Percentiles rank a stretch among this genome's conserved stretches.
Evolutionary conservation across 1,140 invertebrate genomes (phyloP).

Genomic region (Elymnias hypermnestra): DNA sequence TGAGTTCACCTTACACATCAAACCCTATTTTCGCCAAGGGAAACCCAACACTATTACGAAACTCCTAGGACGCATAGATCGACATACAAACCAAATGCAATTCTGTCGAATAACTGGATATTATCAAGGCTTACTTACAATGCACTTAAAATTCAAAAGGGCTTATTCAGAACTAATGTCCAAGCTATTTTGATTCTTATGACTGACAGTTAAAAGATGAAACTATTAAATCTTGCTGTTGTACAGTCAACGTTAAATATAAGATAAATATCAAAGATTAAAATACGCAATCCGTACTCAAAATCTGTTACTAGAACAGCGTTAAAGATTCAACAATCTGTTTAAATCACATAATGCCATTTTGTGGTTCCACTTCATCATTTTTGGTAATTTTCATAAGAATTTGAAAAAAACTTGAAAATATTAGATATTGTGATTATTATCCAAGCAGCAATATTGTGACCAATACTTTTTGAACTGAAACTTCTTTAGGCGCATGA

Average conservation of each 20-base stretch:
- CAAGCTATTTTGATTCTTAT: conserved; percentile 12
- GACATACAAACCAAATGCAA: conserved; percentile 35
- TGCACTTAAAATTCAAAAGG: conserved; percentile 10
- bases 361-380: too few species aligned
- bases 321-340: too few species aligned
- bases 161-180: background rate
- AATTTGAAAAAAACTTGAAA: too few species aligned
- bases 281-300: too few species aligned
- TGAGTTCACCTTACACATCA: conserved; percentile 29
- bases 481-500: too few species aligned
- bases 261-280: too few species aligned
- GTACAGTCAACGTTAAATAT: background rate
- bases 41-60: conserved; percentile 7
- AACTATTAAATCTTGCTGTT: background rate
- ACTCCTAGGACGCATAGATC: background rate
- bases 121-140: conserved; percentile 47
- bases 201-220: background rate
- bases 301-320: too few species aligned
- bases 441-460: too few species aligned
- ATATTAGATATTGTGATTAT: too few species aligned
- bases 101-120: conserved; percentile 41
- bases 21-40: background rate
- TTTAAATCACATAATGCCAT: too few species aligned
- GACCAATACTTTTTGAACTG: too few species aligned
- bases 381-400: too few species aligned